Percentiles rank a stretch among this genome's conserved stretches.
phyloP scores from a whole-genome alignment of 2,113 vertebrate genomes.

The Elaphurus davidianus region DNA sequence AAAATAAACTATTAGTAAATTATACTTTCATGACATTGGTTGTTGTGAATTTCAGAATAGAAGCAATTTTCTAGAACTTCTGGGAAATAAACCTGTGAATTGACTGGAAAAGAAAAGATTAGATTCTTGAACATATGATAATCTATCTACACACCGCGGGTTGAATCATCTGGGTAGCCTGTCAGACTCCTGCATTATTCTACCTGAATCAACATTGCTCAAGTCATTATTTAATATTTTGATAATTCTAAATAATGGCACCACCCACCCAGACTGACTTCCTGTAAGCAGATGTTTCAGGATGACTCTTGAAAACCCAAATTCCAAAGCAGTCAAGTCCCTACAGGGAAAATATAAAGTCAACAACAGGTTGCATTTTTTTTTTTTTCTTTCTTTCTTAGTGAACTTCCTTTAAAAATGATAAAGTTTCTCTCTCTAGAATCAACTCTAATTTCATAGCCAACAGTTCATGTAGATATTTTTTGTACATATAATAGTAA shows the following conservation, averaged over 20 bases:
- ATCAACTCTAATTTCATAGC: not conserved
- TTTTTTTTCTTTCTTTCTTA: not conserved
- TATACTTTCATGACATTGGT: not conserved
- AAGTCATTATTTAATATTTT: not conserved
- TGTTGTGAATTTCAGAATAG: not conserved
- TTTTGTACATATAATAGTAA: not conserved
- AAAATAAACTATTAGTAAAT: slow-evolving; percentile 41
- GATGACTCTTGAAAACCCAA: not conserved
- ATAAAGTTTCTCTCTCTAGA: not conserved
- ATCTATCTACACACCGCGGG: not conserved
- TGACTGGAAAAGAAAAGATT: not conserved
- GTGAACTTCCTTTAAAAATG: not conserved
- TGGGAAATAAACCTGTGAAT: not conserved
- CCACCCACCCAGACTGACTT: not conserved
- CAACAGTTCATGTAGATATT: not conserved
- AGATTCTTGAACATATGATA: not conserved
- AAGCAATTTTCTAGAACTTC: slow-evolving; percentile 20
- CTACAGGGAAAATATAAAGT: not conserved
- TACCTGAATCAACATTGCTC: not conserved
- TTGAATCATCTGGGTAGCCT: not conserved
- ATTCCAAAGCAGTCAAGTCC: not conserved
- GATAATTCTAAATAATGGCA: not conserved
- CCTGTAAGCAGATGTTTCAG: not conserved
- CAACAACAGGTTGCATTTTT: not conserved
- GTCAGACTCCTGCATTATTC: not conserved